Evolutionary conservation across 2,797 vertebrate genomes (phyloP).

Genomic region (Lepilemur septentrionalis): DNA sequence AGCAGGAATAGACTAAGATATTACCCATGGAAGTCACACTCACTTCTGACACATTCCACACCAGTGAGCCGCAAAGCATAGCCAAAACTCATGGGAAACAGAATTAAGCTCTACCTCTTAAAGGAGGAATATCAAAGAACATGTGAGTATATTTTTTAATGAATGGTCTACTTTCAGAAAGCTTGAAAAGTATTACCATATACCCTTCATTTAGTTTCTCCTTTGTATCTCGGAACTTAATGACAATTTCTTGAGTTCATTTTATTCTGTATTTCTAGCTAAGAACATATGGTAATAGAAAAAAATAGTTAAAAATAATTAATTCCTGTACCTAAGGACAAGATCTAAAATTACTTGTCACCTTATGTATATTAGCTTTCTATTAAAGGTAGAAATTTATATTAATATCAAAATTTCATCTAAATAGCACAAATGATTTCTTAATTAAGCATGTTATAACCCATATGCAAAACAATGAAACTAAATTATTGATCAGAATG

Average conservation of each 20-base stretch:
- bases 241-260: background rate
- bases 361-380: background rate
- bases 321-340: background rate
- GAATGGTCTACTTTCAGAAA: background rate
- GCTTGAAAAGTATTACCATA: background rate
- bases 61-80: background rate
- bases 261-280: background rate
- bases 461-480: background rate
- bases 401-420: background rate
- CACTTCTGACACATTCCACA: background rate
- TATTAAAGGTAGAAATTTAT: background rate
- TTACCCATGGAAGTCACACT: background rate
- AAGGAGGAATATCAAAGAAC: background rate
- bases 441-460: background rate
- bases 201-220: background rate
- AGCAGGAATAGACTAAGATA: background rate
- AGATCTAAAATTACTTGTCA: background rate
- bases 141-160: background rate
- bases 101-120: background rate
- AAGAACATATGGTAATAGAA: background rate
- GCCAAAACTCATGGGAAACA: background rate
- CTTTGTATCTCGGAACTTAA: background rate
- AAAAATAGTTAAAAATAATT: background rate
- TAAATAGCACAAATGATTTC: background rate
- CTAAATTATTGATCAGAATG: background rate